Base-by-base conservation (phyloP, 1,140 invertebrate species). In the Scaptomyza hsui region DNA sequence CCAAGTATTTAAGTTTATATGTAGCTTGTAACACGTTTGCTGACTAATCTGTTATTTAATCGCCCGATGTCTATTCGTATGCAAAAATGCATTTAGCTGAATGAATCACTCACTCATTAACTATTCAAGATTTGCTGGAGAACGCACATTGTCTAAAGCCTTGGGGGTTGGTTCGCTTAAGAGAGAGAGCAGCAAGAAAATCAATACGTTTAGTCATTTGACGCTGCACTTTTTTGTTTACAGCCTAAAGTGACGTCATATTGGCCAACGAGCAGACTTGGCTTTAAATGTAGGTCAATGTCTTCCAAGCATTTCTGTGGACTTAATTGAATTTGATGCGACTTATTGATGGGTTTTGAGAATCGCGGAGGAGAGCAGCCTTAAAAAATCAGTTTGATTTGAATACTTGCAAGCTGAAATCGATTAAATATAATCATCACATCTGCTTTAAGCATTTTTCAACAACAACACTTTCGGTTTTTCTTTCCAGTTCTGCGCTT, bases 231-330 rank as follows among this genome's bases (percentile, higher is more conserved):
- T 79, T 80, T 85, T 26, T 18, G 32, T 39, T 51, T 44, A 42
- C 42, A 35, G 45, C 7, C 24, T 15, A 16, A 29, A 29, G 5
- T 85, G 77, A 86, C 81, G 82, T 86, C 81, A 85, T 77, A 57
- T 47, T 75, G 62, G 74, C 72, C 57, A 65, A 79, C 72, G 12
- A 35, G 12, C 26, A 76, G 68, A 71, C 49, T 71, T 52, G 69
- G 35, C 73, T 53, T 45, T 59, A 75, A 86, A 29, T 29, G 59
- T 86, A 44, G 81, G 81, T 86, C 82, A 86, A 86, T 86, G 81
- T 62, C 81, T 75, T 56, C 62, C 62, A 67, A 35, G 63, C 60
- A n/a, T 79, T 53, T 79, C 60, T 67, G 72, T 45, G 48, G 56
- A 51, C 78, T 79, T 75, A 86, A 81, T 81, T 88, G 48, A 88